A percentile compares a stretch with the other conserved stretches of the same genome.
These are phyloP conservation scores for Saccostrea cuccullata DNA, from an alignment of 1,140 invertebrate genomes.

Conservation along the genomic window DNA sequence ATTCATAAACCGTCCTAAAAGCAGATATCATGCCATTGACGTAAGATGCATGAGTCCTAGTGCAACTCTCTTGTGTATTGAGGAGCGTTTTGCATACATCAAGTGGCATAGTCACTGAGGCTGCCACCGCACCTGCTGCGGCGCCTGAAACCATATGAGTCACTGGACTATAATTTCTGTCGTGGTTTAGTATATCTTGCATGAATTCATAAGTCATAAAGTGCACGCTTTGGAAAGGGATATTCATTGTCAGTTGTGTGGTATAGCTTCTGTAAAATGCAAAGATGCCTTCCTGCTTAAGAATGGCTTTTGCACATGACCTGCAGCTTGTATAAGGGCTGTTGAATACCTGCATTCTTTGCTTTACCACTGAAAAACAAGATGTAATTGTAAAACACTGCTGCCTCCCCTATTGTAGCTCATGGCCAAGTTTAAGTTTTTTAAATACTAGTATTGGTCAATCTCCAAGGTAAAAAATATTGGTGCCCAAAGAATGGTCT, in stretches of 20 bases:
- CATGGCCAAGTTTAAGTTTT: no score
- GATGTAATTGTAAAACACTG: no score
- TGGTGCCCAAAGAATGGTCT: no score
- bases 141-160: constrained; percentile 94
- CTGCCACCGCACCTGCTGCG: constrained; percentile 94
- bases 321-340: constrained; percentile 93
- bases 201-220: constrained; percentile 96
- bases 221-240: constrained; percentile 97
- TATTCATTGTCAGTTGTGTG: constrained; percentile 98
- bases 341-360: constrained; percentile 98
- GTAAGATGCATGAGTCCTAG: constrained; percentile 77
- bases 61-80: constrained; percentile 92
- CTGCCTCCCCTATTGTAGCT: no score
- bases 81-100: constrained; percentile 99
- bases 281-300: constrained; percentile 89
- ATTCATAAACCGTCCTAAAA: constrained; percentile 84
- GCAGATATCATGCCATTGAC: constrained; percentile 85
- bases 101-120: constrained; percentile 97
- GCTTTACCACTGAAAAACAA: constrained; percentile 92
- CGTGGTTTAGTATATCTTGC: constrained; percentile 89
- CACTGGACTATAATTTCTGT: constrained; percentile 91
- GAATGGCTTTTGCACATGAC: constrained; percentile 89
- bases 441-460: no score
- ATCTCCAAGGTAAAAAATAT: no score
- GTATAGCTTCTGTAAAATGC: constrained; percentile 98